Percentiles rank a stretch among this genome's conserved stretches.
Conservation (phyloP, 1,140 invertebrate genomes). For the Cyclargus thomasi region DNA sequence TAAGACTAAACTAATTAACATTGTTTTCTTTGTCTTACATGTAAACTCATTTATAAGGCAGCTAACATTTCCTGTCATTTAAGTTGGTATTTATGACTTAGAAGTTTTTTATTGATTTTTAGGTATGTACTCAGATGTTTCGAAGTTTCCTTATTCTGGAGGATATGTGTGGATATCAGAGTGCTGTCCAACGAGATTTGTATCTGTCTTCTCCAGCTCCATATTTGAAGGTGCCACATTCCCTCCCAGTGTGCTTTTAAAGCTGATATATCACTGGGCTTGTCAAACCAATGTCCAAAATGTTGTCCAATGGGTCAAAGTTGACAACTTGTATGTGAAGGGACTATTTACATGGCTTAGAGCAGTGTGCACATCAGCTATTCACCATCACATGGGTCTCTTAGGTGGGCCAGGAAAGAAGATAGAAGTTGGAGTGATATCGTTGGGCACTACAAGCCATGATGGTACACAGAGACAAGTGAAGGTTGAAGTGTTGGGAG, state of each 20-base stretch:
- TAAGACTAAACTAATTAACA: no score
- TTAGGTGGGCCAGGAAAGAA: conserved; percentile 81
- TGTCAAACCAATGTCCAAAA: conserved; percentile 92
- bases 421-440: conserved; percentile 90
- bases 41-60: no score
- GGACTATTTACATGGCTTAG: conserved; percentile 86
- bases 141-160: conserved; percentile 89
- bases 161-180: conserved; percentile 93
- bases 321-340: conserved; percentile 67
- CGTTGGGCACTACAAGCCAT: conserved; percentile 89
- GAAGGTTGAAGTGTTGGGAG: conserved; percentile 91
- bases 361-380: conserved; percentile 84
- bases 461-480: conserved; percentile 88
- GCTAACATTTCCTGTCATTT: no score
- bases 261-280: conserved; percentile 92
- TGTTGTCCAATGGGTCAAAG: conserved; percentile 91
- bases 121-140: conserved; percentile 88
- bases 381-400: conserved; percentile 83
- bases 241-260: conserved; percentile 85
- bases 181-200: conserved; percentile 87
- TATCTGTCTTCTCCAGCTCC: conserved; percentile 90
- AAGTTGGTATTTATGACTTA: no score
- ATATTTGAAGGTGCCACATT: conserved; percentile 90
- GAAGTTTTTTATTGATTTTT: conserved; percentile 25
- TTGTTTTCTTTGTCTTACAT: no score